Conservation (phyloP, 2,113 vertebrate genomes). For the Mobula birostris region DNA sequence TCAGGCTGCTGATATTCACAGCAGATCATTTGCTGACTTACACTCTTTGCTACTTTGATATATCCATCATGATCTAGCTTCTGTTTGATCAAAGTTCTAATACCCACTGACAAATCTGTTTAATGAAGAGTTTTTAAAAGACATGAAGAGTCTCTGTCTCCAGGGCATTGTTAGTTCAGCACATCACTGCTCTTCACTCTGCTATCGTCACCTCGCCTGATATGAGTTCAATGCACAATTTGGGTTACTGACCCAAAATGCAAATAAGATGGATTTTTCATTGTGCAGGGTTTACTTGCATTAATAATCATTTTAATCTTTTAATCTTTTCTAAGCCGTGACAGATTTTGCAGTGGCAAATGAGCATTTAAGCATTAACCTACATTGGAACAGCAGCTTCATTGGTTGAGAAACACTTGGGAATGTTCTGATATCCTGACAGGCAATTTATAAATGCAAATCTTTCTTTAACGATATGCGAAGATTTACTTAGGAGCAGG, state of each 20-base stretch:
- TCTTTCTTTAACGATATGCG: neutral
- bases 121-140: constrained; percentile 21
- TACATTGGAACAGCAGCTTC: neutral
- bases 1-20: neutral
- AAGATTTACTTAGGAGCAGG: neutral
- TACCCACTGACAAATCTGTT: constrained; percentile 22
- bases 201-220: neutral
- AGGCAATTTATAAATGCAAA: neutral
- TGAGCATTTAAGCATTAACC: neutral
- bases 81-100: constrained; percentile 26
- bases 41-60: neutral
- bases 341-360: neutral
- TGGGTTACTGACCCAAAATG: neutral
- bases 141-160: neutral
- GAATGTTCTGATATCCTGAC: neutral
- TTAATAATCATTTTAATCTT: constrained; percentile 20
- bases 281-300: neutral
- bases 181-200: neutral
- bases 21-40: constrained; percentile 1
- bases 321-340: neutral
- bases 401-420: neutral
- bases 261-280: constrained; percentile 11
- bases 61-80: constrained; percentile 9
- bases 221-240: constrained; percentile 4
- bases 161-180: neutral